Conservation (phyloP, 1,140 invertebrate species). For the Myzus persicae region DNA sequence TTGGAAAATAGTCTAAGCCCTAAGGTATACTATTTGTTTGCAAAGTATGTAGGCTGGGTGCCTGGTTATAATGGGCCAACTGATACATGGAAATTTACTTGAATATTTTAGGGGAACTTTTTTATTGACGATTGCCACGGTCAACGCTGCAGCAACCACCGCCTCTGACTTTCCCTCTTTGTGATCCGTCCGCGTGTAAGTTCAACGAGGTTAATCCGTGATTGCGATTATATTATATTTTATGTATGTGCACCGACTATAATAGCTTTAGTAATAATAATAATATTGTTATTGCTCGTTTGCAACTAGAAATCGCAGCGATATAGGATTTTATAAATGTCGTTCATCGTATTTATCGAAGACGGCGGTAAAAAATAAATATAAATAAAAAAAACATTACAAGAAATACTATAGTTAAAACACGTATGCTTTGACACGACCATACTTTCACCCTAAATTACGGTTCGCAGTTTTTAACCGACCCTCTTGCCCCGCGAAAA, state of each 20-base stretch:
- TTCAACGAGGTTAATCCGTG: background rate
- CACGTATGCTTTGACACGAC: background rate
- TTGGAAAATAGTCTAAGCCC: background rate
- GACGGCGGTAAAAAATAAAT: background rate
- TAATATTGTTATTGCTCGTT: background rate
- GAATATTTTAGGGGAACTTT: background rate
- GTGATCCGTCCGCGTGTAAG: background rate
- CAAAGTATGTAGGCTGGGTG: background rate
- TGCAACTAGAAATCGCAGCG: background rate
- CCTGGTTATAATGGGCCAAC: background rate
- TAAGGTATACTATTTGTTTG: background rate
- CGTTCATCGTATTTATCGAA: background rate
- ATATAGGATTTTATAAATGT: background rate
- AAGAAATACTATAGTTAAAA: background rate
- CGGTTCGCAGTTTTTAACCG: background rate
- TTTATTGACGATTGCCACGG: background rate
- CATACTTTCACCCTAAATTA: background rate
- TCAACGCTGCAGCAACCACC: background rate
- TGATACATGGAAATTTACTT: too few relatives aligned
- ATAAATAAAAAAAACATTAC: background rate
- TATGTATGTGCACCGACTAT: background rate
- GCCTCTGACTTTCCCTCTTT: background rate
- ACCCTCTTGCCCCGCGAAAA: background rate
- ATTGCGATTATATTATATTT: slow-evolving; percentile 14
- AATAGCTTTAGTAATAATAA: background rate